Evolutionary conservation across 2,888 invertebrate genomes (phyloP).

Genomic region (Apamea sordens): DNA sequence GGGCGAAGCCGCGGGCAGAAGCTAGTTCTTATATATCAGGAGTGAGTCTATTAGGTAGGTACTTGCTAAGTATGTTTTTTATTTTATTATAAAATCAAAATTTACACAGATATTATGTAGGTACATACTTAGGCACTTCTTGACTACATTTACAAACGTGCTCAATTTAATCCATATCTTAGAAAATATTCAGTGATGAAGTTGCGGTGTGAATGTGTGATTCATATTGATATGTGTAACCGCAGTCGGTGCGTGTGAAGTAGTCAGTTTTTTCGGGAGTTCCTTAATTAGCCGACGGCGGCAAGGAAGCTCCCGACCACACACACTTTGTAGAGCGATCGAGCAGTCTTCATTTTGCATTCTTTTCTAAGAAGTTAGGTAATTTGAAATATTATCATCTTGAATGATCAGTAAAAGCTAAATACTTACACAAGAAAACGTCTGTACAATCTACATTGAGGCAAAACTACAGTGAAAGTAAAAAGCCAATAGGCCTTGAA

Average conservation of each 20-base stretch:
- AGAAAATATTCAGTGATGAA: constrained; percentile 14
- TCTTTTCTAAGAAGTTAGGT: not conserved
- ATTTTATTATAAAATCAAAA: constrained; percentile 4
- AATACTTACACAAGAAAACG: not conserved
- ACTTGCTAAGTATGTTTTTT: not conserved
- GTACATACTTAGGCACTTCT: not conserved
- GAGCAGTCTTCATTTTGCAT: constrained; percentile 67
- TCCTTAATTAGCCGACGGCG: constrained; percentile 78
- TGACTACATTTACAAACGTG: not conserved
- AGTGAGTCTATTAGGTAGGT: not conserved
- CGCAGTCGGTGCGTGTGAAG: constrained; percentile 67
- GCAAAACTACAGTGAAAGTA: not conserved
- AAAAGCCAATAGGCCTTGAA: not conserved
- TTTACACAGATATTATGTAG: not conserved
- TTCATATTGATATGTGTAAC: constrained; percentile 30
- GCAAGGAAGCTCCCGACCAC: constrained; percentile 83
- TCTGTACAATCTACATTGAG: not conserved
- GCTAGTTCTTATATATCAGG: not conserved
- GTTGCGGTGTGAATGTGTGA: constrained; percentile 40
- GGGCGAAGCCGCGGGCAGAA: too few relatives aligned
- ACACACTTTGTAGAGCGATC: constrained; percentile 72
- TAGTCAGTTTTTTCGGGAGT: constrained; percentile 73
- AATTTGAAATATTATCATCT: not conserved
- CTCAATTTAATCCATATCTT: not conserved
- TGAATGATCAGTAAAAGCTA: too few relatives aligned